Base-by-base conservation (phyloP, 2,113 vertebrate genomes). In the Myocastor coypus region DNA sequence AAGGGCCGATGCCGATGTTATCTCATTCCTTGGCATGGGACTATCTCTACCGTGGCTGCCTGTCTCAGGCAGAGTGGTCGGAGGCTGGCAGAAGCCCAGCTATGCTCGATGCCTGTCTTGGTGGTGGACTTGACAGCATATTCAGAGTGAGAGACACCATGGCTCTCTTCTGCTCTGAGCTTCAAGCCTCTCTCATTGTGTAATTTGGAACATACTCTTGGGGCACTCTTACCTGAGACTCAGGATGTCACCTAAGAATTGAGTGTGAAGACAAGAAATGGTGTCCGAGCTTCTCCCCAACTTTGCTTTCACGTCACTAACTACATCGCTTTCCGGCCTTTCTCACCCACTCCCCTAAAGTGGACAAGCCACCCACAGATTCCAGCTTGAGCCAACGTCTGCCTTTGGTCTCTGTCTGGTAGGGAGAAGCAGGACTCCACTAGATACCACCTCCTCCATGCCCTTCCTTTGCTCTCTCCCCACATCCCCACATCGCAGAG, bases 21-120 rank as follows among this genome's bases (percentile, higher is more conserved):
- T 73, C n/a, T 59, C 75, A 14, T 71, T 34, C n/a, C 37, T 37
- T 4, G 20, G 13, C 22, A 28, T 28, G n/a, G 24, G 68, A 12
- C 66, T 57, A 16, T 50, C 89, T 87, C n/a, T 57, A 80, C 13
- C 13, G 32, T 14, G 9, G 42, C 82, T 63, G 73, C 30, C 13
- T 55, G 5, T 66, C 40, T 78, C 34, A 22, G 34, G 30, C 87
- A 28, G 61, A 66, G 1, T 24, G 46, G 50, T 57, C 32, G 42
- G 1, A 30, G 50, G 50, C 30, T 71, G 55, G 17, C 37, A 42
- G 57, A 30, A 17, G 17, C 42, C 30, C 73, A 66, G 34, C 20
- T 5, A 3, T 19, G 28, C 14, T 78, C 32, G 0, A 8, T n/a
- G 32, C 30, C 20, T 42, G n/a, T 3, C 22, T 19, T 57, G 50